Base-by-base conservation (phyloP, 1,140 invertebrate genomes). In the Ephestia elutella region DNA sequence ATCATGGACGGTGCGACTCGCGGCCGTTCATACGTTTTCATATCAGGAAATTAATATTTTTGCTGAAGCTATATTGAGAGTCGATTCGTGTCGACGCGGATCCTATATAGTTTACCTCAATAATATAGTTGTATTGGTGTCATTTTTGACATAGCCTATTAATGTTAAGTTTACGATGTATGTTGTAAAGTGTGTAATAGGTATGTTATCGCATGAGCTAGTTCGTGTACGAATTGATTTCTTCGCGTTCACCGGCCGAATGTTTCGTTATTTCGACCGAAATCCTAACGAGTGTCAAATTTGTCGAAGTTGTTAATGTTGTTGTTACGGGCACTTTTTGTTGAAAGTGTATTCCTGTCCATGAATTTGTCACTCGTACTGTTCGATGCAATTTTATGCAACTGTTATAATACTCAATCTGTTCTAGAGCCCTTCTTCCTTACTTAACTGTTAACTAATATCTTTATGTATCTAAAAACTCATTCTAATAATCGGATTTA, bases 61-160 rank as follows among this genome's bases (percentile, higher is more conserved):
- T 71, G 72, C 71, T 69, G 75, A 60, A 60, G 62, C 73, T 68
- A 73, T 73, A 66, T 70, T 66, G 60, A 62, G 69, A 69, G 71
- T 71, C 72, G 68, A 67, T 69, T 54, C 63, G 57, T 70, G 70
- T 70, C 69, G 75, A 75, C 70, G 65, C 72, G 73, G 68, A 78
- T 86, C 82, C 82, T 86, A 86, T 83, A 77, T 83, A 82, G 78
- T 84, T 82, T 87, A 87, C 84, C 84, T 87, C 84, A 85, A 69
- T 82, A 77, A 75, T 63, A 76, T 87, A 87, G 81, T 79, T 78
- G 74, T 85, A 87, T 72, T 66, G 60, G 76, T 80, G 80, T 85
- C 82, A 76, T 78, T 80, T 82, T 75, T 83, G 84, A 84, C 85
- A 82, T 79, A 85, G 85, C 85, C 85, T 87, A 87, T 80, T 87